Evolutionary conservation across 1,140 invertebrate genomes (phyloP).

Genomic region (Drosophila erecta): DNA sequence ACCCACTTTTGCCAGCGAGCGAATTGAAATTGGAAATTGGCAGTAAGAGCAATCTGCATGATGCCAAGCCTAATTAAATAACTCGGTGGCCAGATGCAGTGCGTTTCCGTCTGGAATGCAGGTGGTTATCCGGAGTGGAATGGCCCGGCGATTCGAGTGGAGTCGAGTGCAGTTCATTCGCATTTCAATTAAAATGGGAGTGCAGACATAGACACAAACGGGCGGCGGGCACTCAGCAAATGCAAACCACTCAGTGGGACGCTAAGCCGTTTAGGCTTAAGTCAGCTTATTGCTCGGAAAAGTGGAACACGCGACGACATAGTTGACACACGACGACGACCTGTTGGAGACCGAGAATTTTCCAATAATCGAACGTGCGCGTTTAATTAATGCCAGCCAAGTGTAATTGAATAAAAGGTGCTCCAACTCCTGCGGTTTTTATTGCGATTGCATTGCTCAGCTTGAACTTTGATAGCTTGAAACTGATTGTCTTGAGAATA

Average conservation of each 20-base stretch:
- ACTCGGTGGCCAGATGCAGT: conserved; percentile 36
- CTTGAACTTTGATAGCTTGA: background rate
- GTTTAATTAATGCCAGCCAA: conserved; percentile 31
- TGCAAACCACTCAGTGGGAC: conserved; percentile 56
- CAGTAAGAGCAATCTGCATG: conserved; percentile 33
- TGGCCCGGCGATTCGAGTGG: conserved; percentile 2
- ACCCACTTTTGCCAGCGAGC: conserved; percentile 37
- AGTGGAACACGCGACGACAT: conserved; percentile 56
- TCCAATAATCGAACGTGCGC: conserved; percentile 40
- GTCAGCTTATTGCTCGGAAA: conserved; percentile 63
- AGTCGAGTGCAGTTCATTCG: conserved; percentile 66
- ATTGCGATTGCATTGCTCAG: conserved; percentile 11
- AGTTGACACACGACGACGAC: conserved; percentile 49
- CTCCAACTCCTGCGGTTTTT: conserved; percentile 3
- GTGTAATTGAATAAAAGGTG: conserved; percentile 17
- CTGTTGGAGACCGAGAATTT: conserved; percentile 60
- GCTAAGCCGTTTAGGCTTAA: conserved; percentile 68
- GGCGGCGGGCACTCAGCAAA: conserved; percentile 26
- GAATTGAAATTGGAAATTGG: conserved; percentile 39
- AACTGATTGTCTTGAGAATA: too few relatives aligned
- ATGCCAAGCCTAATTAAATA: conserved; percentile 64
- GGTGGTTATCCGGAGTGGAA: conserved; percentile 10
- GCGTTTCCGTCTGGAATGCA: conserved; percentile 9
- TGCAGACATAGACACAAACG: conserved; percentile 23
- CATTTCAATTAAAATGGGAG: conserved; percentile 64